Evolutionary conservation across 2,888 invertebrate species (phyloP).

Genomic region (Colletes collaris): DNA sequence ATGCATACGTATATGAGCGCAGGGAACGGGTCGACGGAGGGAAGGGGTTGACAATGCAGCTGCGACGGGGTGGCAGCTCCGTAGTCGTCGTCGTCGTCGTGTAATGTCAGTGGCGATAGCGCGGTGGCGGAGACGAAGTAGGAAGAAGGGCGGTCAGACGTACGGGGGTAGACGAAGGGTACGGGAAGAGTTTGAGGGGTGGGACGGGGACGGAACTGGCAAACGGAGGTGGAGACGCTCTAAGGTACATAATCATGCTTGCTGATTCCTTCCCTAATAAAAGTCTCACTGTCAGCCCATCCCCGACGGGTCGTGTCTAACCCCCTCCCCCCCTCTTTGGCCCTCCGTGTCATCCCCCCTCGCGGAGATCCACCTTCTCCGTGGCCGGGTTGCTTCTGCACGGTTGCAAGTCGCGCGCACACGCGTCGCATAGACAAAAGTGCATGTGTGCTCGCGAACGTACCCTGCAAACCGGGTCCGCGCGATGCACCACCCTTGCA

Average conservation of each 20-base stretch:
- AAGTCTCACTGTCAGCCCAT: constrained; percentile 79
- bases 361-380: constrained; percentile 20
- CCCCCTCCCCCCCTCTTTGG: constrained; percentile 34
- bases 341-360: constrained; percentile 40
- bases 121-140: constrained; percentile 46
- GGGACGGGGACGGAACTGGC: constrained; percentile 50
- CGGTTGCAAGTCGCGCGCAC: constrained; percentile 29
- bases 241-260: constrained; percentile 83
- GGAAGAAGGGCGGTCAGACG: constrained; percentile 53
- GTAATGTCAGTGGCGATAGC: constrained; percentile 59
- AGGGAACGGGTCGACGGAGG: constrained; percentile 47
- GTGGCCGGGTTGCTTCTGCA: constrained; percentile 13
- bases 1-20: constrained; percentile 69
- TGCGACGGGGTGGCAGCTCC: constrained; percentile 65
- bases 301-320: constrained; percentile 60
- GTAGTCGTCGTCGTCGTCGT: constrained; percentile 56
- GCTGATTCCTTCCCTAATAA: constrained; percentile 83
- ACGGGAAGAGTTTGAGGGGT: constrained; percentile 12
- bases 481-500: constrained; percentile 71
- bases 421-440: constrained; percentile 40
- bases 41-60: constrained; percentile 71
- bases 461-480: constrained; percentile 46
- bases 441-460: constrained; percentile 40
- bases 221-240: constrained; percentile 76
- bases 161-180: constrained; percentile 18